Evolutionary conservation across 1,140 invertebrate species (phyloP).

Genomic region (Orussus abietinus): DNA sequence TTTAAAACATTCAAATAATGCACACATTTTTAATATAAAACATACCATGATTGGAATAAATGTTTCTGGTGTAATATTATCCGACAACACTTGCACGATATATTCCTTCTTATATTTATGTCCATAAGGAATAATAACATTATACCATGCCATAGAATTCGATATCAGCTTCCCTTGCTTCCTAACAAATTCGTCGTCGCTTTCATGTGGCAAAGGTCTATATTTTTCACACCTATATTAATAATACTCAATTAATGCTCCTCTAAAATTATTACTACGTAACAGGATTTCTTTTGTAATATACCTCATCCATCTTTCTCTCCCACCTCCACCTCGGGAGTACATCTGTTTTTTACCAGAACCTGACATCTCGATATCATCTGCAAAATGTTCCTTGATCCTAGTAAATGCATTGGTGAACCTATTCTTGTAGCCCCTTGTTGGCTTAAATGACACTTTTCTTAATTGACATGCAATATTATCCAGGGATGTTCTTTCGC

Average conservation of each 20-base stretch:
- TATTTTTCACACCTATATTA: background rate
- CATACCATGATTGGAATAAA: slow-evolving; percentile 57
- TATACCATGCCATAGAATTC: slow-evolving; percentile 52
- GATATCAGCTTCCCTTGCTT: background rate
- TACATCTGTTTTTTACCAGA: background rate
- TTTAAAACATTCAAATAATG: slow-evolving; percentile 1
- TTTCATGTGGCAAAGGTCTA: background rate
- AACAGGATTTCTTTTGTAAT: background rate
- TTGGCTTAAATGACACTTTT: too few species aligned
- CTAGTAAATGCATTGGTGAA: too few species aligned
- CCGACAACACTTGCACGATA: slow-evolving; percentile 55
- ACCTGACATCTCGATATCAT: slow-evolving; percentile 5
- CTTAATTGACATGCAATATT: too few species aligned
- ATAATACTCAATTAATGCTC: background rate
- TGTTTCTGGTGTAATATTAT: slow-evolving; percentile 56
- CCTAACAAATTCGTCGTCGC: background rate
- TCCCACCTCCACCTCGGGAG: background rate
- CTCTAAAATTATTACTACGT: background rate
- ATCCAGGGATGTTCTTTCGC: too few species aligned
- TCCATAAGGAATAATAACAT: slow-evolving; percentile 61
- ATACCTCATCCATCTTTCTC: background rate
- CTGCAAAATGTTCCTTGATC: slow-evolving; percentile 3
- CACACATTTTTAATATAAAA: slow-evolving; percentile 13
- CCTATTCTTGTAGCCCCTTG: too few species aligned
- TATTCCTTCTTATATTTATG: slow-evolving; percentile 65